Base-by-base conservation (phyloP, 2,888 invertebrate genomes). In the Kuschelorhynchus macadamiae region DNA sequence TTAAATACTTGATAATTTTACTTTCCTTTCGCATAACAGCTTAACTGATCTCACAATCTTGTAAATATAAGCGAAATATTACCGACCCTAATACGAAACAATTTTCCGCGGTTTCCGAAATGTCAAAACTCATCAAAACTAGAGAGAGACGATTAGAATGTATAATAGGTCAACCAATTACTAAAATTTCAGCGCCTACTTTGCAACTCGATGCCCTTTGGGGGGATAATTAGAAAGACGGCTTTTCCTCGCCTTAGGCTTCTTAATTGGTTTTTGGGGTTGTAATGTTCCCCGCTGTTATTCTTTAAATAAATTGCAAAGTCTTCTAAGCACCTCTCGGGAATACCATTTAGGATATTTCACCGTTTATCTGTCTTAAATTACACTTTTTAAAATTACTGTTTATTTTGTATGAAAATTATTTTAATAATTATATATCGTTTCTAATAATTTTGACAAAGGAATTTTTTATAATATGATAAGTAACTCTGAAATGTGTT, bases 141-240 rank as follows among this genome's bases (percentile, higher is more conserved):
- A 41, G 42, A 25, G 30, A n/a, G n/a, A 42, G 41, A 42, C 42
- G 30, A 55, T 55, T 42, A 42, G 30, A 55, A 55, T 55, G 41
- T 55, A 55, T 55, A 55, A 41, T 42, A 42, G 55, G 42, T 30
- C 42, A 25, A 25, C 55, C 42, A 55, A 55, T 55, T 55, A 42
- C 42, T 55, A 17, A 42, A 55, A 55, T 55, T 55, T 55, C 55
- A 55, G 41, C 30, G 42, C n/a, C 55, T 42, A 55, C 39, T 55
- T 55, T 55, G 21, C 25, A 25, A 25, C 41, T 42, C 42, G 18
- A 14, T 41, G 55, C 41, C 16, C 41, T 53, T n/a, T 30, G 36
- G 30, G 55, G 36, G 30, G 55, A 42, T 21, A 55, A 42, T 55
- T 55, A 55, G 21, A 55, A 30, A 21, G 25, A 55, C 25, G 11